Percentiles rank a stretch among this genome's conserved stretches.
phyloP scores from a whole-genome alignment of 1,140 invertebrate genomes.

The Papilio polyxenes region DNA sequence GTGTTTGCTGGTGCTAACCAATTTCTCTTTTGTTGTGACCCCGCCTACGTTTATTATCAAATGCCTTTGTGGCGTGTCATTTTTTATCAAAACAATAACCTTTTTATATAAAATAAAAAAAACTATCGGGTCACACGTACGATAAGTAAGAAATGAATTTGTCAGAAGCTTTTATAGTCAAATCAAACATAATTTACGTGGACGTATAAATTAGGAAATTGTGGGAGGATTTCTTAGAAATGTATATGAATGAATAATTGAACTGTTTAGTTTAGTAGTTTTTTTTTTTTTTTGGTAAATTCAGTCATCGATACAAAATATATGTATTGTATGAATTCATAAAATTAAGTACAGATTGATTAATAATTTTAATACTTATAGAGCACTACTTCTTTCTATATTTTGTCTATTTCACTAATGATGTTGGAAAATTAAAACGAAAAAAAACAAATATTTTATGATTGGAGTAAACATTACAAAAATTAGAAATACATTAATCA shows the following conservation, averaged over 20 bases:
- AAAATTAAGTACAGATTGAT: neutral
- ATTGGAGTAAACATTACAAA: constrained; percentile 4
- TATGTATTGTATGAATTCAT: too few species aligned
- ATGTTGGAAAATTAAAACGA: neutral
- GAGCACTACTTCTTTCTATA: neutral
- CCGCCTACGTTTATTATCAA: constrained; percentile 77
- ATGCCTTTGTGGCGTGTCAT: constrained; percentile 74
- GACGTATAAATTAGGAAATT: constrained; percentile 56
- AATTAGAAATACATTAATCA: constrained; percentile 51
- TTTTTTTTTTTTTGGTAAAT: constrained; percentile 8
- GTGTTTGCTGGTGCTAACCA: constrained; percentile 76
- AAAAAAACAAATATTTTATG: constrained; percentile 46
- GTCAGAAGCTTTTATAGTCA: constrained; percentile 60
- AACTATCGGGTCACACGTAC: constrained; percentile 57
- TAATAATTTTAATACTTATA: neutral
- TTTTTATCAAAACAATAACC: constrained; percentile 80
- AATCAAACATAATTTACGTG: constrained; percentile 62
- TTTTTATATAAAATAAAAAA: constrained; percentile 52
- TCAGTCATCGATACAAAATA: neutral
- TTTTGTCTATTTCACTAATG: constrained; percentile 7
- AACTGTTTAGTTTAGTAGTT: constrained; percentile 7
- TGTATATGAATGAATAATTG: constrained; percentile 17
- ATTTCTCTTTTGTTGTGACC: constrained; percentile 73
- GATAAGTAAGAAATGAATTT: constrained; percentile 64
- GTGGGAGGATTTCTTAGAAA: constrained; percentile 34